Base-by-base conservation (phyloP, 2,888 invertebrate species). In the Drosophila cracens region DNA sequence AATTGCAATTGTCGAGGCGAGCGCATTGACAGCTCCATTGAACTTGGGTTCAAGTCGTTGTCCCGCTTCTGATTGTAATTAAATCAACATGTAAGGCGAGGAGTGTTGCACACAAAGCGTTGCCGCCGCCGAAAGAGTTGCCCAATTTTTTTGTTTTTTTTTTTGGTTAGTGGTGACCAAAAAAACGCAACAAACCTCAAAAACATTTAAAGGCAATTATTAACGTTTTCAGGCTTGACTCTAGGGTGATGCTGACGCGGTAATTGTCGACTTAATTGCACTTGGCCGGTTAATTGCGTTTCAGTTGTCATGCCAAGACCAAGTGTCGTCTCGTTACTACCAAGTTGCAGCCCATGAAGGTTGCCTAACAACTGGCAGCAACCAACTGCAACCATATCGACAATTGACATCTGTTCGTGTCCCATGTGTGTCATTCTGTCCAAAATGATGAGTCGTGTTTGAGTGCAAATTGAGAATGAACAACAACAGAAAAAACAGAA, bases 231-330 rank as follows among this genome's bases (percentile, higher is more conserved):
- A 2, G 49, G 10, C 46, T 46, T 46, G 68, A 61, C 65, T 31
- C n/a, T 57, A 43, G 48, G 48, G n/a, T 61, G 64, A 34, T 64
- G 60, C 36, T 87, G 81, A 76, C 74, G 73, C 60, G 52, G 68
- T 82, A 82, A 85, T 80, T 88, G 88, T 75, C 71, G 72, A 49
- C 74, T 88, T 88, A 85, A 85, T 88, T 88, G 88, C 82, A 71
- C 82, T 88, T 86, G 86, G 73, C 84, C 85, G 88, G 82, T 86
- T 85, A 85, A 85, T 85, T 85, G 85, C 86, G 83, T 82, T 85
- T 88, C 85, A 85, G 88, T 86, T 88, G 88, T 88, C 86, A 83
- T 88, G 84, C 73, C 87, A 87, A 80, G 80, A 79, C 63, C 68
- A 73, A 76, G 77, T 67, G 68, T 38, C 53, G 61, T 43, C 36